Evolutionary conservation across 2,888 invertebrate genomes (phyloP).

Genomic region (Hofmannophila pseudospretella): DNA sequence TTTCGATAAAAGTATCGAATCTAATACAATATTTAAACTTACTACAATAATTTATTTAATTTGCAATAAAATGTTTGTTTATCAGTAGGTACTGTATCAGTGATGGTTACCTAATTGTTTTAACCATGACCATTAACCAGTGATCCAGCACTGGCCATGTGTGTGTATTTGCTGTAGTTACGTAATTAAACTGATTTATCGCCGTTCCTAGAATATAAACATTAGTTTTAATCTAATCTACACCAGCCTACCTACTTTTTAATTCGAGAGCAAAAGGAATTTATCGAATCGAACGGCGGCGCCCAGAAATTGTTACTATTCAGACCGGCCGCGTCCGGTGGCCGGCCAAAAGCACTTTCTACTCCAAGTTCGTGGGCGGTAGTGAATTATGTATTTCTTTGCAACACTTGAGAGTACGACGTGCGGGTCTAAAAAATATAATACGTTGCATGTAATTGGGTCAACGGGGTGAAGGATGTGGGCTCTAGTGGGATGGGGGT

Average conservation of each 20-base stretch:
- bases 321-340: neutral
- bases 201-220: too few relatives aligned
- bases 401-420: slow-evolving; percentile 1
- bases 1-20: too few relatives aligned
- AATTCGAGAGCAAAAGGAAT: neutral
- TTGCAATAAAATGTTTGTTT: too few relatives aligned
- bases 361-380: neutral
- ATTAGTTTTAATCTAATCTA: too few relatives aligned
- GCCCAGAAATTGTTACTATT: slow-evolving; percentile 4
- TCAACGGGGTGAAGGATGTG: slow-evolving; percentile 57
- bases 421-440: slow-evolving; percentile 7
- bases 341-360: slow-evolving; percentile 1
- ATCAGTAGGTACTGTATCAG: too few relatives aligned
- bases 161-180: too few relatives aligned
- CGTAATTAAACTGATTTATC: too few relatives aligned
- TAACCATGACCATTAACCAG: too few relatives aligned
- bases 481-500: slow-evolving; percentile 39
- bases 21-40: too few relatives aligned
- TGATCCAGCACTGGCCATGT: too few relatives aligned
- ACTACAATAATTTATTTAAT: too few relatives aligned
- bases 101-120: too few relatives aligned
- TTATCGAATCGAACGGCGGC: slow-evolving; percentile 5
- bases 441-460: slow-evolving; percentile 50
- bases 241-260: neutral
- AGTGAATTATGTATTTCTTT: slow-evolving; percentile 10